Evolutionary conservation across 1,140 invertebrate species (phyloP), one percentile per base, ranked within the genome.

Genomic region (Geopemphigus sp.): DNA sequence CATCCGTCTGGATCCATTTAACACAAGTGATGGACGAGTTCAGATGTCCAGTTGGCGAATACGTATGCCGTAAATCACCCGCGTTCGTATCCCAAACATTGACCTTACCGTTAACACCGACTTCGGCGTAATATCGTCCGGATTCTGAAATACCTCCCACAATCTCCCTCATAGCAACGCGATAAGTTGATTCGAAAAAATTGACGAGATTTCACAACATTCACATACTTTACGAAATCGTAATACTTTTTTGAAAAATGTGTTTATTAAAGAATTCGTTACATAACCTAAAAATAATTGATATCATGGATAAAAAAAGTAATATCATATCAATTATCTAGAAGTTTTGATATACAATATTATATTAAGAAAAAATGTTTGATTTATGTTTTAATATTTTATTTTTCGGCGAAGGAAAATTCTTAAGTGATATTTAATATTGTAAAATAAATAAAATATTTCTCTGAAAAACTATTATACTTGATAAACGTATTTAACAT

Each of bases 121-220:
- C 47, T 78, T 78, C 74, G 47, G 74, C 57, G 47, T 78, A 78
- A 61, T 78, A 78, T 61, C 39, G 63, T 45, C 74, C 74, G 1
- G 74, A 78, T 14, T 78, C 54, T 15, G 74, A 78, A 59, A 78
- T 63, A 50, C 57, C 57, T 3, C 54, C 74, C 3, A 63, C 26
- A 24, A 47, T 50, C 24, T 78, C 74, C 57, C n/a, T 78, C 74
- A 78, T 78, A 8, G 24, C 32, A 39, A 39, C 24, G 57, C 12
- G 39, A 26, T 74, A 5, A 22, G 22, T 66, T 22, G 15, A 5
- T 22, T 39, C 39, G 14, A n/a, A 15, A 61, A 29, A 64, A n/a
- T 39, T 39, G 8, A 39, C 8, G 32, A 39, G 32, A 39, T 8
- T 39, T 39, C 32, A 64, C 29, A 39, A 56, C 1, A 50, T 11